These are phyloP conservation scores for Eurosta solidaginis DNA, from an alignment of 1,140 invertebrate genomes.

Conservation along the genomic window DNA sequence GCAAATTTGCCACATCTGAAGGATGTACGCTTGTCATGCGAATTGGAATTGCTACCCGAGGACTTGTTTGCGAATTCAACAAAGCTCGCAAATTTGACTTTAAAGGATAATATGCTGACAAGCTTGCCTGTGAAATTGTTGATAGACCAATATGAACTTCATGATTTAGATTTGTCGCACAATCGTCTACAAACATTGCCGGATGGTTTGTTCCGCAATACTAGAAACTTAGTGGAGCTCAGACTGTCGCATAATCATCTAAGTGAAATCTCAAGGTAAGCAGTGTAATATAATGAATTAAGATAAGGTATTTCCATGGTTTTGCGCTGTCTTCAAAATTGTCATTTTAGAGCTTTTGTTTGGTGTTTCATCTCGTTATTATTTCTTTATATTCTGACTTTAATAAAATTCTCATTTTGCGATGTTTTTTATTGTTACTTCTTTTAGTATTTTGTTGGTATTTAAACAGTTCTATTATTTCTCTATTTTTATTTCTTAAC, in stretches of 20 bases:
- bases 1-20: conserved; percentile 63
- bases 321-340: background rate
- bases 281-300: background rate
- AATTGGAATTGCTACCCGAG: conserved; percentile 60
- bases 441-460: too few species aligned
- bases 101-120: conserved; percentile 64
- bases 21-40: conserved; percentile 61
- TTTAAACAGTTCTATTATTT: too few species aligned
- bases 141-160: conserved; percentile 64
- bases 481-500: too few species aligned
- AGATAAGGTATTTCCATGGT: background rate
- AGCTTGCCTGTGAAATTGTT: conserved; percentile 64
- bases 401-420: too few species aligned
- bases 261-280: conserved; percentile 63
- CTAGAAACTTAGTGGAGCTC: conserved; percentile 62
- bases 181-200: conserved; percentile 65
- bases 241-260: conserved; percentile 65
- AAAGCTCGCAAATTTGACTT: conserved; percentile 63
- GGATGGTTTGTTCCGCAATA: conserved; percentile 62
- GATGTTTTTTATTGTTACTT: too few species aligned
- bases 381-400: too few species aligned
- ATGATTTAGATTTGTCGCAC: conserved; percentile 63
- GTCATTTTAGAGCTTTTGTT: too few species aligned
- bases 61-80: conserved; percentile 66
- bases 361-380: too few species aligned